Evolutionary conservation across 2,888 invertebrate species (phyloP).

Genomic region (Plusia festucae): DNA sequence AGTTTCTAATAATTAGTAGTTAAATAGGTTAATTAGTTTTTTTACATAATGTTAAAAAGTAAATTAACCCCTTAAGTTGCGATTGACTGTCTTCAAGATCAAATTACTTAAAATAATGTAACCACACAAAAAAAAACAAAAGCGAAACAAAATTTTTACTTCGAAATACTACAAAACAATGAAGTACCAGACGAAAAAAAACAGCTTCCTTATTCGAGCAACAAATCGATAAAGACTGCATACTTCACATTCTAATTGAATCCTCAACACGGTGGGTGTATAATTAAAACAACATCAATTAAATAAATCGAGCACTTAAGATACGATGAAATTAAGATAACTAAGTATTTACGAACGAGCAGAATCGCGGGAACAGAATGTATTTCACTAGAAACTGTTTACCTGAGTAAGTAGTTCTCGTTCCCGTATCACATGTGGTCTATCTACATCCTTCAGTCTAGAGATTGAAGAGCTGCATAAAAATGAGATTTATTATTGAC

Average conservation of each 20-base stretch:
- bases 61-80: neutral
- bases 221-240: conserved; percentile 3
- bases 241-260: neutral
- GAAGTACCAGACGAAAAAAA: neutral
- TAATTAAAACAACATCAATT: conserved; percentile 1
- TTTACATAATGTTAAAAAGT: neutral
- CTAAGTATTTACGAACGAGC: neutral
- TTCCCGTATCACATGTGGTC: too few relatives aligned
- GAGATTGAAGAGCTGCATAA: too few relatives aligned
- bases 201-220: neutral
- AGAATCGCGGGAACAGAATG: neutral
- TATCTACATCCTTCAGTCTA: too few relatives aligned
- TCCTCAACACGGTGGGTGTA: neutral
- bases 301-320: conserved; percentile 4
- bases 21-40: neutral
- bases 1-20: neutral
- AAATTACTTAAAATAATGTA: too few relatives aligned
- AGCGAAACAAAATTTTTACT: neutral
- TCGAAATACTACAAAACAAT: neutral
- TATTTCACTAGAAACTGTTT: too few relatives aligned
- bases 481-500: too few relatives aligned
- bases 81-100: too few relatives aligned
- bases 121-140: too few relatives aligned
- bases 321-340: neutral
- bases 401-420: too few relatives aligned